Percentiles rank a stretch among this genome's conserved stretches.
Evolutionary conservation across 92 coral and sea anemone genomes (phyloP).

Genomic region (Bergia puertoricense): DNA sequence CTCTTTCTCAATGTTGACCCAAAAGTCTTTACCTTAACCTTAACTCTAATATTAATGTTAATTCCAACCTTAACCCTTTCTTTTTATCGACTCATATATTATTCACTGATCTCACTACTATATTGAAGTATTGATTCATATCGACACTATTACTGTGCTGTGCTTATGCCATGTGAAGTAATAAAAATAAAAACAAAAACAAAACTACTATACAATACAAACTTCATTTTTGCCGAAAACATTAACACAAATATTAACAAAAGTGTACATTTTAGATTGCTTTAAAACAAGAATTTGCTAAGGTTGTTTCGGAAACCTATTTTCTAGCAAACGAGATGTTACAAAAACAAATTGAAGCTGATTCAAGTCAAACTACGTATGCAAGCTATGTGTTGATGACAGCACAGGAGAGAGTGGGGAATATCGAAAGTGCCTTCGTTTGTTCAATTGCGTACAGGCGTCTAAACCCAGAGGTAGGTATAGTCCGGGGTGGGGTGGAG

Average conservation of each 20-base stretch:
- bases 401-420: constrained; percentile 4
- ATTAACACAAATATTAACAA: no score
- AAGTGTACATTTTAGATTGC: background rate
- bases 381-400: background rate
- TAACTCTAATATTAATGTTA: background rate
- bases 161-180: no score
- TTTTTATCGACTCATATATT: no score
- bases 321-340: background rate
- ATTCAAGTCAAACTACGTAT: background rate
- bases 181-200: no score
- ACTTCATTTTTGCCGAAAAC: no score
- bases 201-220: no score
- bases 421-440: background rate
- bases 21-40: background rate
- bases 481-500: background rate
- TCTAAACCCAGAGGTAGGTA: constrained; percentile 1
- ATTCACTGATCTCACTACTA: no score
- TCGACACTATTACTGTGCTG: no score
- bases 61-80: background rate
- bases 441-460: background rate
- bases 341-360: background rate
- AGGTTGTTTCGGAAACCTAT: background rate
- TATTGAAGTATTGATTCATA: no score
- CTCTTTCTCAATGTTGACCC: no score
- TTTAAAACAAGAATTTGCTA: background rate